Conservation (phyloP, 2,888 invertebrate genomes). For the Helobdella robusta region DNA sequence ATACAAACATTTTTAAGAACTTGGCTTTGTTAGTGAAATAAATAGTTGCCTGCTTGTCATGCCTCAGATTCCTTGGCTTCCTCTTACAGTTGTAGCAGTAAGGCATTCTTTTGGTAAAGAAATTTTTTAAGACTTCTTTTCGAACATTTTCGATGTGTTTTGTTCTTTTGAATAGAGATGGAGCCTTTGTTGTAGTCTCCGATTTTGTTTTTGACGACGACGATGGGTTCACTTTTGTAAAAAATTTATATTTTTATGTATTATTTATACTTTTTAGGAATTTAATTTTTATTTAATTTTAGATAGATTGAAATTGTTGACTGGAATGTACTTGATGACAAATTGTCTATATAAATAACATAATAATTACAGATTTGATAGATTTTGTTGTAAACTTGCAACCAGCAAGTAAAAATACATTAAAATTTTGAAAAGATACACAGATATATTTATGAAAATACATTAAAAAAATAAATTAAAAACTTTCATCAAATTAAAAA, state of each 20-base stretch:
- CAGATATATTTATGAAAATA: neutral
- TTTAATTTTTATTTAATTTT: too few species aligned
- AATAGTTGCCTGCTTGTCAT: neutral
- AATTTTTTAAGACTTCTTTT: neutral
- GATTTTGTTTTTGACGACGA: too few species aligned
- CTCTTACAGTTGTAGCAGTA: neutral
- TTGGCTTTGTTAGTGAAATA: too few species aligned
- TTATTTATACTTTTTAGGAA: too few species aligned
- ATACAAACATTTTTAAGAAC: neutral
- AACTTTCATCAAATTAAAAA: neutral
- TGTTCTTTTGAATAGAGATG: too few species aligned
- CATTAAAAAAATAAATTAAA: neutral
- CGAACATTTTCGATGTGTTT: neutral
- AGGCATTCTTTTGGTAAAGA: neutral
- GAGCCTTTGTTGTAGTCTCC: too few species aligned
- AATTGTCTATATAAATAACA: too few species aligned
- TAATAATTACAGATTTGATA: too few species aligned
- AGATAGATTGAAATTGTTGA: too few species aligned
- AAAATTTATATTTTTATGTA: too few species aligned
- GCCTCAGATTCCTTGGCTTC: neutral
- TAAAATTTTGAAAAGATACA: neutral
- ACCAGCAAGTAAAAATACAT: neutral
- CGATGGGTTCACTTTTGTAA: too few species aligned
- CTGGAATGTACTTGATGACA: too few species aligned
- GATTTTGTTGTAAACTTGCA: neutral